Evolutionary conservation across 2,113 vertebrate species (phyloP).

Genomic region (Pterophyllum scalare): DNA sequence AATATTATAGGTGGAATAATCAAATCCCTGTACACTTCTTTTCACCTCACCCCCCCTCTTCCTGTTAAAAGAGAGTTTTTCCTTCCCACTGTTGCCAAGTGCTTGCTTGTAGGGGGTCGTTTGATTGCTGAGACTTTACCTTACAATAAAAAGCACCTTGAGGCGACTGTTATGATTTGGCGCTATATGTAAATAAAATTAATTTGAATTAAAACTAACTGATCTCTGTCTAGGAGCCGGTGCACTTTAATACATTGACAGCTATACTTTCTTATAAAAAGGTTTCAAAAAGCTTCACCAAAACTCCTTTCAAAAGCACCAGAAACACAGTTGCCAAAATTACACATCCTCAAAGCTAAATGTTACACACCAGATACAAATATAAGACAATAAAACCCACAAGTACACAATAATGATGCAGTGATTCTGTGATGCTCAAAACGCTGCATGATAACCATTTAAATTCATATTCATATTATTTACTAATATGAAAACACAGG

Average conservation of each 20-base stretch:
- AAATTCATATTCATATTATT: neutral
- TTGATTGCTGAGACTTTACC: neutral
- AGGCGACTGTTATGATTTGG: neutral
- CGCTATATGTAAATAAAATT: neutral
- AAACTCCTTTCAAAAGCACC: neutral
- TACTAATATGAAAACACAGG: neutral
- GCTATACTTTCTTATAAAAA: neutral
- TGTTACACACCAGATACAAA: neutral
- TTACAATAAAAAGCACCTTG: neutral
- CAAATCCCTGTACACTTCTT: neutral
- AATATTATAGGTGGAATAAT: neutral
- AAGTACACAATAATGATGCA: fast-evolving
- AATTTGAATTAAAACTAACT: neutral
- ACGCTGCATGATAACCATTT: neutral
- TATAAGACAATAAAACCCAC: neutral
- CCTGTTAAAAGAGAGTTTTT: neutral
- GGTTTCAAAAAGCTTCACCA: neutral
- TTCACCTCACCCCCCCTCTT: neutral
- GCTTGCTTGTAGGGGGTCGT: neutral
- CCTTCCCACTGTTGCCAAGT: neutral
- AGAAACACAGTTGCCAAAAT: neutral
- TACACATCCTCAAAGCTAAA: neutral
- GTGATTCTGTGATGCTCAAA: neutral
- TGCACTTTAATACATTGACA: neutral
- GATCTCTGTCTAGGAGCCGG: neutral